A percentile compares a stretch with the other conserved stretches of the same genome.
These are phyloP conservation scores for Artemisiospiza belli DNA, from an alignment of 2,113 vertebrate genomes.

Conservation along the genomic window DNA sequence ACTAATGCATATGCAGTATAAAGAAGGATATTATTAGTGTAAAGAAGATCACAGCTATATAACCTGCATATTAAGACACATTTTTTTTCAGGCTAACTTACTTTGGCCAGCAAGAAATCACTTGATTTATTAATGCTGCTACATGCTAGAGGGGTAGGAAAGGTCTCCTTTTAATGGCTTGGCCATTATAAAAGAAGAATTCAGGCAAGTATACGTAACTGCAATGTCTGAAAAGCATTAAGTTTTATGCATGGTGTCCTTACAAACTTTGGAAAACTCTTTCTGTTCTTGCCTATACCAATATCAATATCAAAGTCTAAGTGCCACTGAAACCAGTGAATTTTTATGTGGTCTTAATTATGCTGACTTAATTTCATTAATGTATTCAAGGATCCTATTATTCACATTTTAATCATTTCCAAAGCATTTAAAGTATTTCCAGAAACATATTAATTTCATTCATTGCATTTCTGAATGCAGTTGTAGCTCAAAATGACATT, in stretches of 20 bases:
- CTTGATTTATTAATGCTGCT: conserved; percentile 51
- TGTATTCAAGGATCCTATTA: neutral
- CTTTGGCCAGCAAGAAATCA: neutral
- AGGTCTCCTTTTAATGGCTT: conserved; percentile 70
- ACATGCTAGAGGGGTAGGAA: neutral
- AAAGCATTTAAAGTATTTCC: neutral
- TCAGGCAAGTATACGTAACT: neutral
- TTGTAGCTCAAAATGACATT: neutral
- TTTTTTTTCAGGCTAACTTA: neutral
- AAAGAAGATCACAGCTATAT: neutral
- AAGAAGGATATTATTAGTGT: neutral
- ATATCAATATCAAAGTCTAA: neutral
- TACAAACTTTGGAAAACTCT: conserved; percentile 47
- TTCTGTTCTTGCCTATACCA: neutral
- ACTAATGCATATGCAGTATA: neutral
- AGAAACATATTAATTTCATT: neutral
- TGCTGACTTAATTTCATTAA: neutral
- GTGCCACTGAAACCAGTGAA: neutral
- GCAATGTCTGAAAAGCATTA: conserved; percentile 38
- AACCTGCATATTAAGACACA: neutral
- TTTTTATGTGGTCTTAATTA: neutral
- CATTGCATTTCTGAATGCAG: neutral
- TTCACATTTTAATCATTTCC: neutral
- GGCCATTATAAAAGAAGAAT: conserved; percentile 53
- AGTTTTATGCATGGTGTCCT: conserved; percentile 35